Base-by-base conservation (phyloP, 2,888 invertebrate genomes). In the Pedicia rivosa region DNA sequence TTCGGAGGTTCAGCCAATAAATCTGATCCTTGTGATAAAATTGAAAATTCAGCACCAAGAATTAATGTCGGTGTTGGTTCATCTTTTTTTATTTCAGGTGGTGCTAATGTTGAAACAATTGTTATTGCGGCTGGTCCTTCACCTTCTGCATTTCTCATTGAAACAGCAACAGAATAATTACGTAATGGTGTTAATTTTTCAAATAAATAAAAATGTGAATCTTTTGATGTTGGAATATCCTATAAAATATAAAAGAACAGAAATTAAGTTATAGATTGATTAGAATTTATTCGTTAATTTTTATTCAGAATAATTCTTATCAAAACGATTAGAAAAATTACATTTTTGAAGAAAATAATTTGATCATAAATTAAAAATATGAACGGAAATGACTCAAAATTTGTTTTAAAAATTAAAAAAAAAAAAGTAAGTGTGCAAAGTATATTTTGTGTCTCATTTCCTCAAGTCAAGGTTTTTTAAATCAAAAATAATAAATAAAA, bases 91-190 rank as follows among this genome's bases (percentile, higher is more conserved):
- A 45, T 25, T 24, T 37, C 35, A 6, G 48, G 47, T 25, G 38
- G 36, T 5, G 72, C 66, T 3, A 76, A 74, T 1, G 84, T 86
- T 5, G 72, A 68, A 10, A 83, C 72, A 36, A 64, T 63, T 8
- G 70, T 68, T 36, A 63, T 63, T 2, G 76, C 74, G 5, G 70
- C 59, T 1, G 87, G 87, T 3, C 90, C 86, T 48, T 78, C 75
- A 3, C 88, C 88, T 20, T 75, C 72, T 2, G 70, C 70, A 52
- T 88, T 88, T 44, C 78, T 66, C 76, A 86, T 84, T 3, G 77
- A 70, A 15, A 88, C 69, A 10, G 76, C 73, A n/a, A 88, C 68
- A 5, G 73, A 73, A 53, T 87, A 90, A 49, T 77, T 78, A 15
- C 72, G 70, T 16, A 71, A 68, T 1, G 84, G 72, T 35, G 68